Evolutionary conservation across 2,888 invertebrate genomes (phyloP), one percentile per base, ranked within the genome.

Genomic region (Chymomyza fuscimana): DNA sequence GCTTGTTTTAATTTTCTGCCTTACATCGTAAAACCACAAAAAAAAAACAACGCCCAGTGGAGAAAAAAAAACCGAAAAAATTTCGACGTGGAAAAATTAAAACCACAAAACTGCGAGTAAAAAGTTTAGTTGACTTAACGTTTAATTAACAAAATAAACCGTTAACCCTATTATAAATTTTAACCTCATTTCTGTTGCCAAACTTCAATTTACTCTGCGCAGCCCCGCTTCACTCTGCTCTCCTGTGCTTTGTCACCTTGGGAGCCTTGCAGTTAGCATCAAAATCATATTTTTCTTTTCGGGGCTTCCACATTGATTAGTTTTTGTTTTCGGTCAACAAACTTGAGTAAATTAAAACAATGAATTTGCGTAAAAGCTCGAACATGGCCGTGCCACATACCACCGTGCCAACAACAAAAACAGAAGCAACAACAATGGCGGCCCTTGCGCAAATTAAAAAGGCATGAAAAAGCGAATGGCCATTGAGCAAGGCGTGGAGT

Each of bases 261-360:
- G 19, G 61, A 29, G 16, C 6, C 32, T 29, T n/a, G 22, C 22
- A 58, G 58, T 58, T 25, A 29, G 16, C 58, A 25, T 25, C 58
- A 58, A 15, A 6, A 25, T 25, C 63, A 32, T 52, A 51, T 52
- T 32, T 52, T 12, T 52, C 16, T n/a, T 51, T n/a, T n/a, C 15
- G 52, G 32, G 19, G 52, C 52, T 15, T 12, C 60, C 63, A 65
- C 80, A 82, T 83, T 83, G 85, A 83, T 83, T 84, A 84, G 83
- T 83, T 83, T 83, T 81, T 83, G 82, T 81, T 84, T 82, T 82
- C 82, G 86, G 81, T 82, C 86, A 85, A 84, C 84, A 81, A 82
- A 84, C 86, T 85, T 84, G 76, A 76, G 79, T 86, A 86, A 84
- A 86, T 86, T 84, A 81, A 83, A 86, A 86, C 85, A 85, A 85